phyloP scores from a whole-genome alignment of 2,113 vertebrate species.

The Pica pica region DNA sequence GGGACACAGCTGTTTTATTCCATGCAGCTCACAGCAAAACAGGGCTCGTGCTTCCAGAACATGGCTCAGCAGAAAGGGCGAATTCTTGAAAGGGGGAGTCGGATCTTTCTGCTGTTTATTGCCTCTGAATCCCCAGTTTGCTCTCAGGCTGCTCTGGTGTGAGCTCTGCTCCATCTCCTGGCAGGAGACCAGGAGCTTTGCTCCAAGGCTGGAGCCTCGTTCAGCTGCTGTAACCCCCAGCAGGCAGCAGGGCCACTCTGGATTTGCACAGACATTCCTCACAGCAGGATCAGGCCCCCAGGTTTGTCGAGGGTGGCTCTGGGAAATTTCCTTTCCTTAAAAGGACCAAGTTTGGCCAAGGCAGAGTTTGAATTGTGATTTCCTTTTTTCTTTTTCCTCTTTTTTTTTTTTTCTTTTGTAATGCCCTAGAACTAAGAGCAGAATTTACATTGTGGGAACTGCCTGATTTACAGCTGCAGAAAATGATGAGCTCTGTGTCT shows the following conservation, averaged over 20 bases:
- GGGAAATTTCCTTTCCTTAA: conserved; percentile 59
- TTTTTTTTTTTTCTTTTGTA: not conserved
- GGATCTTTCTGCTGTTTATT: not conserved
- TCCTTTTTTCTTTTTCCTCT: not conserved
- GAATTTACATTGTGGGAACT: not conserved
- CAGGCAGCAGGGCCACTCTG: not conserved
- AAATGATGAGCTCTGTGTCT: not conserved
- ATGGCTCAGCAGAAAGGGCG: conserved; percentile 44
- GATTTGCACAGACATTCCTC: not conserved
- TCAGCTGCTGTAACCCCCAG: not conserved
- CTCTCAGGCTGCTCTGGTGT: not conserved
- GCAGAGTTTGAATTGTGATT: not conserved
- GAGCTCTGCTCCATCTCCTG: not conserved
- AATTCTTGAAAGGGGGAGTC: not conserved
- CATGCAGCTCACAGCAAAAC: not conserved
- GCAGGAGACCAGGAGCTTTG: not conserved
- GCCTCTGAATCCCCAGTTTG: not conserved
- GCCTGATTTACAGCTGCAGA: not conserved
- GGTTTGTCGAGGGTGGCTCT: conserved; percentile 38
- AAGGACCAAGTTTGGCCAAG: conserved; percentile 36
- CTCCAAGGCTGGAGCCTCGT: not conserved
- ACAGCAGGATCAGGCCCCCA: conserved; percentile 12
- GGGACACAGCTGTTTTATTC: conserved; percentile 46
- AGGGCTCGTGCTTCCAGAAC: not conserved
- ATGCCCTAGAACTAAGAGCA: not conserved